A percentile compares a stretch with the other conserved stretches of the same genome.
Evolutionary conservation across 1,140 invertebrate species (phyloP).

Genomic region (Bathynomus jamesi): DNA sequence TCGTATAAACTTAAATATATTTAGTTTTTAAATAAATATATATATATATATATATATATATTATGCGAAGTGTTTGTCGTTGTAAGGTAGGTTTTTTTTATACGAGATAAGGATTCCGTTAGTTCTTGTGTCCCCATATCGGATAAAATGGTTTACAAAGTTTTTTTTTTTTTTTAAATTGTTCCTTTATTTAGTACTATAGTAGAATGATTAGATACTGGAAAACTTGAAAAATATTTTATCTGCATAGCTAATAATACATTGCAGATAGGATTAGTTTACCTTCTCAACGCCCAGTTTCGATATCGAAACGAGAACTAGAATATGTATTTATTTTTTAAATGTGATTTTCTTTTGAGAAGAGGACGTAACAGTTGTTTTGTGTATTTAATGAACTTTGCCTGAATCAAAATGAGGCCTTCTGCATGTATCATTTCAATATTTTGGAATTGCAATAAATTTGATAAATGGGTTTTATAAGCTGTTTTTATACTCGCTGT

Average conservation of each 20-base stretch:
- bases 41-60: background rate
- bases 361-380: too few relatives aligned
- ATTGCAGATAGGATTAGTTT: too few relatives aligned
- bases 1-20: background rate
- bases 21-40: background rate
- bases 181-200: background rate
- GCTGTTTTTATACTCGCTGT: background rate
- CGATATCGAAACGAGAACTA: background rate
- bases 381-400: too few relatives aligned
- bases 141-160: background rate
- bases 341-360: background rate
- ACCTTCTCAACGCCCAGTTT: too few relatives aligned
- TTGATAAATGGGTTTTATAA: background rate
- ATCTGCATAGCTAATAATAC: too few relatives aligned
- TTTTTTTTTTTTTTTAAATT: background rate
- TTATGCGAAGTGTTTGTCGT: background rate
- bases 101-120: background rate
- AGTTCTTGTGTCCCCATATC: background rate
- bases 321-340: conserved; percentile 5
- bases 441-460: too few relatives aligned
- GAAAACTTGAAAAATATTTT: too few relatives aligned
- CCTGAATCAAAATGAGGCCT: too few relatives aligned
- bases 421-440: too few relatives aligned
- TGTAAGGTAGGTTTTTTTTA: background rate
- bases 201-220: too few relatives aligned